Conservation (phyloP, 2,113 vertebrate genomes). For the Tetraodon nigroviridis region DNA sequence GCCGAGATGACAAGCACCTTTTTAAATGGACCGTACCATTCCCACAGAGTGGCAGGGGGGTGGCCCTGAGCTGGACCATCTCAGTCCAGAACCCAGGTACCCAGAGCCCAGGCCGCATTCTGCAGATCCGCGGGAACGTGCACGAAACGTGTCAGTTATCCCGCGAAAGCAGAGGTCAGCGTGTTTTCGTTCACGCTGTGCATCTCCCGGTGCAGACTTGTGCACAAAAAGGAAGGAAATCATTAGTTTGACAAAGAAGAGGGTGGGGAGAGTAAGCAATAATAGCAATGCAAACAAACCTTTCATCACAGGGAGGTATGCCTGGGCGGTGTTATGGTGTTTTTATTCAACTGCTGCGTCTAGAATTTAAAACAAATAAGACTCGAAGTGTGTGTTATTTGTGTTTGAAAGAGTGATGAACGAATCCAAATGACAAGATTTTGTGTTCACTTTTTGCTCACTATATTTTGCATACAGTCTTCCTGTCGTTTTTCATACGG, state of each 20-base stretch:
- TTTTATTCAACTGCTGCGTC: too few species aligned
- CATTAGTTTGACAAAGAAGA: constrained; percentile 50
- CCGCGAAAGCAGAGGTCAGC: constrained; percentile 7
- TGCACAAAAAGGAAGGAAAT: constrained; percentile 45
- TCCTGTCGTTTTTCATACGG: too few species aligned
- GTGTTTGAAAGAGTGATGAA: too few species aligned
- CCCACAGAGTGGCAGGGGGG: constrained; percentile 17
- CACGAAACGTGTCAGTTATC: constrained; percentile 7
- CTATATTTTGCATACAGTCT: too few species aligned
- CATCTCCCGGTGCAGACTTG: constrained; percentile 15
- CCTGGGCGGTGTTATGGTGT: neutral
- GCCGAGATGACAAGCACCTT: constrained; percentile 76
- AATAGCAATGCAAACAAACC: constrained; percentile 37
- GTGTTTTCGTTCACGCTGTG: constrained; percentile 10
- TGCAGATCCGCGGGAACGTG: constrained; percentile 14
- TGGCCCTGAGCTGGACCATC: constrained; percentile 17
- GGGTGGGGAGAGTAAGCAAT: constrained; percentile 39
- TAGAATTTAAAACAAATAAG: too few species aligned
- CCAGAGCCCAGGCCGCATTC: constrained; percentile 31
- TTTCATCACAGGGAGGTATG: constrained; percentile 6
- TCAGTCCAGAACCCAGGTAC: constrained; percentile 28
- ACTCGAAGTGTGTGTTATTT: too few species aligned
- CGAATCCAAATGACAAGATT: too few species aligned
- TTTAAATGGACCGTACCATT: constrained; percentile 85
- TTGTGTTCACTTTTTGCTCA: too few species aligned